Evolutionary conservation across 2,797 vertebrate species (phyloP).

Genomic region (Pangasius krempfi): DNA sequence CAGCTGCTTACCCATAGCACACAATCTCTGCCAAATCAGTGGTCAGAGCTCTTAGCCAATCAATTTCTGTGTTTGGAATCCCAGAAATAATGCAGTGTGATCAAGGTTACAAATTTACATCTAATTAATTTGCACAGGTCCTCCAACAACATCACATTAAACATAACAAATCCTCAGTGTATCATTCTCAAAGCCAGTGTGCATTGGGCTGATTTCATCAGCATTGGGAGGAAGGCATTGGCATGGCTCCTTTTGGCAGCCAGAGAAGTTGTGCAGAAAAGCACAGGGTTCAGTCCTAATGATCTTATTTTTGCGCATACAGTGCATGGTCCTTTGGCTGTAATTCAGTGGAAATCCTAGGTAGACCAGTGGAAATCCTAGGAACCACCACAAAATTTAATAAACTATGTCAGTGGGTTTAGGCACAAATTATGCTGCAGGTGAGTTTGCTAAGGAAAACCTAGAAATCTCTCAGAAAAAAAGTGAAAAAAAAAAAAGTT

Average conservation of each 20-base stretch:
- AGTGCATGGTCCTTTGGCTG: background rate
- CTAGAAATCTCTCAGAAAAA: too few species aligned
- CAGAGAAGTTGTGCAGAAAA: background rate
- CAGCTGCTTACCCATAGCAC: too few species aligned
- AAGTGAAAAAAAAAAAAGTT: too few species aligned
- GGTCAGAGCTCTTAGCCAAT: too few species aligned
- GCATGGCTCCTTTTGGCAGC: background rate
- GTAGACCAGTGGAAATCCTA: background rate
- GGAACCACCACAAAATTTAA: background rate
- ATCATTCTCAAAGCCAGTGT: background rate
- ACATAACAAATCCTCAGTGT: too few species aligned
- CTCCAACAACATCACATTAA: too few species aligned
- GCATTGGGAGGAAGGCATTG: background rate
- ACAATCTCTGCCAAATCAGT: too few species aligned
- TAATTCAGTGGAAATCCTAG: background rate
- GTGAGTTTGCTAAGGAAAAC: too few species aligned
- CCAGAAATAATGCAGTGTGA: too few species aligned
- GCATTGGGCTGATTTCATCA: background rate
- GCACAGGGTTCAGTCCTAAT: background rate
- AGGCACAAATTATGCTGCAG: background rate
- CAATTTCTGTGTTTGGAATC: too few species aligned
- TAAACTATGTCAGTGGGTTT: background rate
- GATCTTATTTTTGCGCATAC: background rate
- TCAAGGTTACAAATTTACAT: too few species aligned
- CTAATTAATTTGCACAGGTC: too few species aligned